A percentile compares a stretch with the other conserved stretches of the same genome.
Evolutionary conservation across 2,113 vertebrate genomes (phyloP).

Genomic region (Pitta sordida): DNA sequence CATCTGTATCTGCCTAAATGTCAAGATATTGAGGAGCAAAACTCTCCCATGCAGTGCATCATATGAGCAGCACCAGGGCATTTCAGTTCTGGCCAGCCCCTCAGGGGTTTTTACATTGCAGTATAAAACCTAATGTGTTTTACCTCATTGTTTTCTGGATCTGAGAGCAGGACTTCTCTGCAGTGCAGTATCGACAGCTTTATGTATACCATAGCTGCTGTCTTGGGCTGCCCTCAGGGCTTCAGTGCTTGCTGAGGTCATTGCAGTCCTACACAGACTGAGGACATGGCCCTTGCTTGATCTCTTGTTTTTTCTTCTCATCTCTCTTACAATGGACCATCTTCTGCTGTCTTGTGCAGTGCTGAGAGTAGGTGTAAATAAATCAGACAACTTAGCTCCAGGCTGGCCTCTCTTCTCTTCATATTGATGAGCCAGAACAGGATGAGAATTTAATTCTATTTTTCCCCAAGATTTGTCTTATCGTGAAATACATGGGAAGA

Average conservation of each 20-base stretch:
- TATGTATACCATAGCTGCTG: not conserved
- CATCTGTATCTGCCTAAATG: not conserved
- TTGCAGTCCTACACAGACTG: not conserved
- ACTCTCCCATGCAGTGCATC: not conserved
- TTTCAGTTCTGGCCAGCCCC: not conserved
- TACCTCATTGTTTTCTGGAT: not conserved
- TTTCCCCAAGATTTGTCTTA: not conserved
- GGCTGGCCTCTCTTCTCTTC: not conserved
- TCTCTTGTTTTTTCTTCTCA: not conserved
- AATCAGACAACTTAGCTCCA: not conserved
- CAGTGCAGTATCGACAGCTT: not conserved
- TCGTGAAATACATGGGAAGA: not conserved
- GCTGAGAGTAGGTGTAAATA: not conserved
- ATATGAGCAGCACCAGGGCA: not conserved
- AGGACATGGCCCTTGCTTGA: not conserved
- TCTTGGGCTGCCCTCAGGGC: not conserved
- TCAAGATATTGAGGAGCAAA: not conserved
- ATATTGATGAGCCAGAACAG: fast-evolving
- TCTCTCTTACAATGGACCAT: not conserved
- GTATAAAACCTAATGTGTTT: not conserved
- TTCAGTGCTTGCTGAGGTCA: not conserved
- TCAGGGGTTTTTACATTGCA: not conserved
- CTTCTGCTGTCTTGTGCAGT: not conserved
- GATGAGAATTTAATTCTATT: not conserved
- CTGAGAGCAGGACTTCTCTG: not conserved